These are phyloP conservation scores for Drosophila bocqueti DNA, from an alignment of 1,140 invertebrate species.

Conservation along the genomic window DNA sequence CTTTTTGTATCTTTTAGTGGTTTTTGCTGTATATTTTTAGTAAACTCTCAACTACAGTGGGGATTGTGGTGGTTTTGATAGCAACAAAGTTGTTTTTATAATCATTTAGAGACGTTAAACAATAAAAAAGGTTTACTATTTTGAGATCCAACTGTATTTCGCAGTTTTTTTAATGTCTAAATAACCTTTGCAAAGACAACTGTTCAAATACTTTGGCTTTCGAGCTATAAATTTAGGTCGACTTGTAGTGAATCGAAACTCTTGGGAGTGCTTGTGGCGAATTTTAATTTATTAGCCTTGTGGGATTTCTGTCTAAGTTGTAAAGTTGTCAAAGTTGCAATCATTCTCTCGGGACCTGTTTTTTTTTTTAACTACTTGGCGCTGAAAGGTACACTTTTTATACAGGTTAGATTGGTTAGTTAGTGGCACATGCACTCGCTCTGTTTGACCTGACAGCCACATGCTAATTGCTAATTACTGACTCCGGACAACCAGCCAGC, in stretches of 20 bases:
- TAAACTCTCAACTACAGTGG: too few species aligned
- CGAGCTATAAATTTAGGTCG: neutral
- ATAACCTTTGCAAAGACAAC: neutral
- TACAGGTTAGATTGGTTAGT: constrained; percentile 11
- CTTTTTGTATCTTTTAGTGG: neutral
- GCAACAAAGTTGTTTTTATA: neutral
- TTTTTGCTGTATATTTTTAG: neutral
- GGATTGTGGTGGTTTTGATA: too few species aligned
- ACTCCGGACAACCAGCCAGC: constrained; percentile 6
- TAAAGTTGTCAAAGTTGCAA: neutral
- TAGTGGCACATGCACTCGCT: constrained; percentile 16
- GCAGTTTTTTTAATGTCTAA: too few species aligned
- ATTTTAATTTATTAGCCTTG: constrained; percentile 12
- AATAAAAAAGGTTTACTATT: too few species aligned
- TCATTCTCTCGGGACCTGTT: neutral
- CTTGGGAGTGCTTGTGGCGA: neutral
- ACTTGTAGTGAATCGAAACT: neutral
- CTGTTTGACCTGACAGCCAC: constrained; percentile 33
- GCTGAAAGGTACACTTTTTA: neutral
- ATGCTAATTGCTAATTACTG: constrained; percentile 40
- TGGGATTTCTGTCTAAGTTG: neutral
- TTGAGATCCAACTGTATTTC: neutral
- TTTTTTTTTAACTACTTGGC: neutral
- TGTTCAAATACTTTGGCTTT: constrained; percentile 1
- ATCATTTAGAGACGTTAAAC: neutral